Conservation (phyloP, 2,797 vertebrate genomes). For the Pipistrellus nathusii region DNA sequence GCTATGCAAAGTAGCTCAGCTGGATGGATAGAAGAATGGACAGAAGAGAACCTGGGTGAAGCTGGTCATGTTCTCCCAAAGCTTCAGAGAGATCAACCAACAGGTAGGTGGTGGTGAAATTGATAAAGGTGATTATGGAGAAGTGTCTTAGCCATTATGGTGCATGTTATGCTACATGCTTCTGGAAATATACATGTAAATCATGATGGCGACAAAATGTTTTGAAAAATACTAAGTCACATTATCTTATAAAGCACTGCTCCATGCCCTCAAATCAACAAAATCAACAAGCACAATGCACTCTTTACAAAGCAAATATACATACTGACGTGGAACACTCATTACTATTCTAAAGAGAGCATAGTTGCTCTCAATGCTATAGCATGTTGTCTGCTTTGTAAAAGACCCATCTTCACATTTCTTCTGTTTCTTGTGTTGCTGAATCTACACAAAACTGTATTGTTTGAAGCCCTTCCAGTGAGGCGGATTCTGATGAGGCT, state of each 20-base stretch:
- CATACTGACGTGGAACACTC: neutral
- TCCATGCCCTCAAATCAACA: neutral
- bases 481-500: neutral
- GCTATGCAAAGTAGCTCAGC: neutral
- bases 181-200: neutral
- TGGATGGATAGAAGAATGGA: neutral
- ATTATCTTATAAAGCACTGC: neutral
- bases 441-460: neutral
- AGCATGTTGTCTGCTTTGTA: neutral
- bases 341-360: neutral
- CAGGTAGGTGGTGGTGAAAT: neutral
- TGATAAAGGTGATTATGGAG: neutral
- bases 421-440: neutral
- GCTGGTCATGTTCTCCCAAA: neutral
- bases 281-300: neutral
- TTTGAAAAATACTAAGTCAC: neutral
- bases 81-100: neutral
- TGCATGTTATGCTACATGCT: neutral
- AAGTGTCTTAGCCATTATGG: neutral
- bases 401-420: neutral
- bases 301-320: slow-evolving; percentile 20
- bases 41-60: neutral
- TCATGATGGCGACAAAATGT: neutral
- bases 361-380: neutral
- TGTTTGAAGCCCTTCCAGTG: neutral